A percentile compares a stretch with the other conserved stretches of the same genome.
These are phyloP conservation scores for Anseranas semipalmata DNA, from an alignment of 2,113 vertebrate species.

Conservation along the genomic window DNA sequence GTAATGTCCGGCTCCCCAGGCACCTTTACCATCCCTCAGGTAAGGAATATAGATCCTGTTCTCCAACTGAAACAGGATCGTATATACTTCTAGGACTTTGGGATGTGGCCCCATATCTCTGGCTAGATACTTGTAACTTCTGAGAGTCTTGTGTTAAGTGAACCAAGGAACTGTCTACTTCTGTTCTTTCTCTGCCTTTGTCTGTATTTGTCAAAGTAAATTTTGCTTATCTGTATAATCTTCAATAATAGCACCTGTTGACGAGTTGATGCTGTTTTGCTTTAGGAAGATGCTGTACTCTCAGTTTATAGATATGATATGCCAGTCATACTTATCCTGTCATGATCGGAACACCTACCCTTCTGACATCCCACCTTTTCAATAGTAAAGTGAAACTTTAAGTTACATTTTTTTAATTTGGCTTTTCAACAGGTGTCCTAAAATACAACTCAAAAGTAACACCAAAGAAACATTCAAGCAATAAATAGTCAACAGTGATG, in stretches of 20 bases:
- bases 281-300: neutral
- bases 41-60: neutral
- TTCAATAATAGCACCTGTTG: neutral
- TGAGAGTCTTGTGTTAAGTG: neutral
- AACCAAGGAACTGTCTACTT: neutral
- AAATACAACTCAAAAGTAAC: conserved; percentile 52
- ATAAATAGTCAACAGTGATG: conserved; percentile 58
- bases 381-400: neutral
- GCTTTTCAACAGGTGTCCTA: conserved; percentile 56
- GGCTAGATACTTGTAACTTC: neutral
- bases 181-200: neutral
- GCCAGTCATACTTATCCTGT: neutral
- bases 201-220: no score
- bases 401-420: neutral
- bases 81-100: neutral
- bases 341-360: neutral
- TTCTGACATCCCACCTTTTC: neutral
- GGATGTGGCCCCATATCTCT: neutral
- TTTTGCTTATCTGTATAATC: neutral
- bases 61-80: neutral
- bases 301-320: neutral
- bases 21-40: conserved; percentile 70
- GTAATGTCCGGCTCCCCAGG: conserved; percentile 66
- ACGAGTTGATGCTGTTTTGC: neutral
- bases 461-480: conserved; percentile 80